phyloP scores from a whole-genome alignment of 2,797 vertebrate species.

The Smutsia temminckii region DNA sequence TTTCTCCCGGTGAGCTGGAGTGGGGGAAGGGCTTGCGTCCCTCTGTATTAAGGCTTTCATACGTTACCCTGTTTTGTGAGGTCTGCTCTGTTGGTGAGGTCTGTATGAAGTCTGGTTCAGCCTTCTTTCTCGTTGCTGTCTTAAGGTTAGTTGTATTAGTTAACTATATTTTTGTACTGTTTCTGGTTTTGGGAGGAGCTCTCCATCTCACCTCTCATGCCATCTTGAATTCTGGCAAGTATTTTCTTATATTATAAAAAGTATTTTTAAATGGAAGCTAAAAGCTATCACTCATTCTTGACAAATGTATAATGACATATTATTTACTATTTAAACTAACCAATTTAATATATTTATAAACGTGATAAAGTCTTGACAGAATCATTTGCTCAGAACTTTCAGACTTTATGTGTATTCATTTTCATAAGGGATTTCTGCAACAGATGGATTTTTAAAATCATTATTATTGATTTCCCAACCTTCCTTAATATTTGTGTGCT shows the following conservation, averaged over 20 bases:
- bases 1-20: no score
- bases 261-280: slow-evolving; percentile 55
- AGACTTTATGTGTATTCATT: slow-evolving; percentile 52
- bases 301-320: slow-evolving; percentile 25
- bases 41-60: no score
- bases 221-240: no score
- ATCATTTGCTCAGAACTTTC: slow-evolving; percentile 29
- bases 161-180: no score
- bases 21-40: no score
- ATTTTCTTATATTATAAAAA: slow-evolving; percentile 20
- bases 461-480: slow-evolving; percentile 51
- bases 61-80: no score
- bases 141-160: no score
- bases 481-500: slow-evolving; percentile 72
- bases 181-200: no score
- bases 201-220: no score
- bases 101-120: no score
- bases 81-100: no score
- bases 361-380: slow-evolving; percentile 47
- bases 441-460: slow-evolving; percentile 20
- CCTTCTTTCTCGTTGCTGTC: no score
- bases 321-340: slow-evolving; percentile 38
- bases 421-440: slow-evolving; percentile 47
- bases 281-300: slow-evolving; percentile 45
- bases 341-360: slow-evolving; percentile 45